phyloP scores from a whole-genome alignment of 1,140 invertebrate species.

The Drosophila ananassae region DNA sequence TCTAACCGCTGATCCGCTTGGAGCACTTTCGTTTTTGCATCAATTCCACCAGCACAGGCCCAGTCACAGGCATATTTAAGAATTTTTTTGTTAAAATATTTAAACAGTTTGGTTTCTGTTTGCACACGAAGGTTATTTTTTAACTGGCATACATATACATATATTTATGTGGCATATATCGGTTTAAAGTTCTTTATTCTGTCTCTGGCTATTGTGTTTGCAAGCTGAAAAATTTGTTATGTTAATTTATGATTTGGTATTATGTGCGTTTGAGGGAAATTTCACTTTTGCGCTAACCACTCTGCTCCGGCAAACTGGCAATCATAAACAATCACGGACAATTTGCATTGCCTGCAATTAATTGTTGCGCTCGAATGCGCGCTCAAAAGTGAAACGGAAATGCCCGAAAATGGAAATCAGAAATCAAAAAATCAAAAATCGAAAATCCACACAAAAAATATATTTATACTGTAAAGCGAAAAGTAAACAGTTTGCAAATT shows the following conservation, averaged over 20 bases:
- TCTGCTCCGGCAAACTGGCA: slow-evolving; percentile 40
- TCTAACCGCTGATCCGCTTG: slow-evolving; percentile 45
- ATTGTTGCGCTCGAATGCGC: slow-evolving; percentile 75
- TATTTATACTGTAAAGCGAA: slow-evolving; percentile 10
- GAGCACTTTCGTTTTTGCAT: slow-evolving; percentile 63
- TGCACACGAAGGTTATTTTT: slow-evolving; percentile 46
- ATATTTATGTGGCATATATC: slow-evolving; percentile 25
- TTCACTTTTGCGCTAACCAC: slow-evolving; percentile 44
- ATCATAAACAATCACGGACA: slow-evolving; percentile 49
- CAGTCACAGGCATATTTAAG: slow-evolving; percentile 43
- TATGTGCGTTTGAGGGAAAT: slow-evolving; percentile 41
- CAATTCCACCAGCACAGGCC: slow-evolving; percentile 23
- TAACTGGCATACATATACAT: not conserved
- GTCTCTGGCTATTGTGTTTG: slow-evolving; percentile 13
- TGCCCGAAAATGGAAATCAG: slow-evolving; percentile 52
- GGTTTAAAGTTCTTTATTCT: slow-evolving; percentile 3
- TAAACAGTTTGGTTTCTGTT: slow-evolving; percentile 74
- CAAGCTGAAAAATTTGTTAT: slow-evolving; percentile 37
- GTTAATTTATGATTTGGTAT: slow-evolving; percentile 35
- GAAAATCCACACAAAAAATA: slow-evolving; percentile 18
- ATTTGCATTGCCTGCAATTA: slow-evolving; percentile 66
- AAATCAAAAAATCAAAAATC: slow-evolving; percentile 39
- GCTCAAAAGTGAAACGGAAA: slow-evolving; percentile 67
- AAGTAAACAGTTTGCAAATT: slow-evolving; percentile 47
- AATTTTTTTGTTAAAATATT: slow-evolving; percentile 65